Evolutionary conservation across 1,140 invertebrate genomes (phyloP).

Genomic region (Pomphorhynchus laevis): DNA sequence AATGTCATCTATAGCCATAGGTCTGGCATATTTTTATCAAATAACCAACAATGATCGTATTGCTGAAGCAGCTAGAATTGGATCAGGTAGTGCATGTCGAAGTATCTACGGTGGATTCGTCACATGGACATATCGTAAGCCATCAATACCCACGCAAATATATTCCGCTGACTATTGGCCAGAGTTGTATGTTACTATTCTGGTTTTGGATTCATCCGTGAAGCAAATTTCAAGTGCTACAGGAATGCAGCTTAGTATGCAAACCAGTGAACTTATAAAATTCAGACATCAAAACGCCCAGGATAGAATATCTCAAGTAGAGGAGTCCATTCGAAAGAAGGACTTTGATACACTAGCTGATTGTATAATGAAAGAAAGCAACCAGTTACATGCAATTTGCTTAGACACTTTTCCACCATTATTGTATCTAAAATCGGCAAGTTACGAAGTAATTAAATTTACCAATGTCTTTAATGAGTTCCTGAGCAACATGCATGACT

Average conservation of each 20-base stretch:
- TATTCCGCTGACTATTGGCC: constrained; percentile 42
- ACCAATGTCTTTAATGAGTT: constrained; percentile 45
- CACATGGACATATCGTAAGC: constrained; percentile 46
- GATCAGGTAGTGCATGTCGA: constrained; percentile 76
- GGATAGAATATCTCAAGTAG: constrained; percentile 30
- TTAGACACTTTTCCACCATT: constrained; percentile 70
- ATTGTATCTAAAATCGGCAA: constrained; percentile 54
- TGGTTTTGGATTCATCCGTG: constrained; percentile 27
- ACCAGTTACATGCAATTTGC: constrained; percentile 75
- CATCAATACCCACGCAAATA: constrained; percentile 35
- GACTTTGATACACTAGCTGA: constrained; percentile 56
- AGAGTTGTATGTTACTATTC: constrained; percentile 45
- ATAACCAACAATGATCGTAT: constrained; percentile 38
- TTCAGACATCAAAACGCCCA: constrained; percentile 34
- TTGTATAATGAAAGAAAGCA: constrained; percentile 34
- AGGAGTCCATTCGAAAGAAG: constrained; percentile 33
- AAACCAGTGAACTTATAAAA: constrained; percentile 45
- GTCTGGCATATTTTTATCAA: constrained; percentile 35
- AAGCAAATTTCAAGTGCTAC: constrained; percentile 53
- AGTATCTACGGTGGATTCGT: constrained; percentile 73
- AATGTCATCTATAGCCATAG: constrained; percentile 33
- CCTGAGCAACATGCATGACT: background rate
- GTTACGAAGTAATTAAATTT: constrained; percentile 36
- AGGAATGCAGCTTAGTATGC: constrained; percentile 48
- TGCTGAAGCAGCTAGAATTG: constrained; percentile 37